phyloP scores from a whole-genome alignment of 1,140 invertebrate species.

The Brachionus calyciflorus region DNA sequence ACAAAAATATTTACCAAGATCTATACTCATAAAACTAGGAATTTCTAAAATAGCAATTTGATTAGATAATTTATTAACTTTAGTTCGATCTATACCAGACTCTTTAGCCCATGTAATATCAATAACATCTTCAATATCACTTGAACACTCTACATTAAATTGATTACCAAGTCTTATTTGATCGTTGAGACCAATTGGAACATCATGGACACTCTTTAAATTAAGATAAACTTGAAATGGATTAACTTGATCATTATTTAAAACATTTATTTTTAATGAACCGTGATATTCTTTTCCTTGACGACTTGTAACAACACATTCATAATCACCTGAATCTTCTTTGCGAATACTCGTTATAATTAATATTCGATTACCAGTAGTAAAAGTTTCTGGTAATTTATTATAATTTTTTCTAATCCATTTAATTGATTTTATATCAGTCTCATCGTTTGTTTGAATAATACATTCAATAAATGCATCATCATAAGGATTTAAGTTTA shows the following conservation, averaged over 20 bases:
- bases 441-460: background rate
- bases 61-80: background rate
- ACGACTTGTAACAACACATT: background rate
- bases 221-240: slow-evolving; percentile 1
- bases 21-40: background rate
- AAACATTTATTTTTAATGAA: background rate
- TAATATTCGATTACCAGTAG: background rate
- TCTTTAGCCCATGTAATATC: background rate
- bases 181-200: background rate
- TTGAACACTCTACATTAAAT: background rate
- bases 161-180: background rate
- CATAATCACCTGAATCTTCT: background rate
- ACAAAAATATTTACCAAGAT: slow-evolving; percentile 11
- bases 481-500: background rate
- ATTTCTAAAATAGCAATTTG: background rate
- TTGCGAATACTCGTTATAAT: background rate
- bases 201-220: background rate
- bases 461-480: background rate
- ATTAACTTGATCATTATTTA: too few species aligned
- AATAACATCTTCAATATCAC: background rate
- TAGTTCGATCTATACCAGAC: background rate
- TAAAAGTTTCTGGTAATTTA: background rate
- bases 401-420: background rate
- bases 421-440: background rate
- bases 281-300: slow-evolving; percentile 2